Evolutionary conservation across 2,113 vertebrate genomes (phyloP).

Genomic region (Nerophis lumbriciformis): DNA sequence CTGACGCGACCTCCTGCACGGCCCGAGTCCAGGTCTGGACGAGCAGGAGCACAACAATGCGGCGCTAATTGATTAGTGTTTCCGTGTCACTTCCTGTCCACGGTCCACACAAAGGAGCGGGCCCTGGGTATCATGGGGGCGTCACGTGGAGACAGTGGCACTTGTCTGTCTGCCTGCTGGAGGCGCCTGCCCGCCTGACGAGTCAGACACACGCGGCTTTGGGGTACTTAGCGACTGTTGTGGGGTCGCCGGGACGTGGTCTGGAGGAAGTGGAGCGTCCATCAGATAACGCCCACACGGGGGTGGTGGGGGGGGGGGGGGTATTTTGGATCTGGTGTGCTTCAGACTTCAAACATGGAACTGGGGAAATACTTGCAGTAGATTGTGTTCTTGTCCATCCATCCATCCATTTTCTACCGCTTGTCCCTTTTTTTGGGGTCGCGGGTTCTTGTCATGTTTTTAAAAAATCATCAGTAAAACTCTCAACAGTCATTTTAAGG

Average conservation of each 20-base stretch:
- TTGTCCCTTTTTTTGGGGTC: too few relatives aligned
- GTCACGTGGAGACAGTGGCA: constrained; percentile 21
- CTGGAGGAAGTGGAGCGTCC: constrained; percentile 49
- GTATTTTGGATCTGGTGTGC: not conserved
- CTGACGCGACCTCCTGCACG: constrained; percentile 49
- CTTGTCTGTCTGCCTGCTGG: constrained; percentile 43
- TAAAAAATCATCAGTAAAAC: too few relatives aligned
- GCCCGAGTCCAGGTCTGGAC: constrained; percentile 43
- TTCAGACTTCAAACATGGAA: not conserved
- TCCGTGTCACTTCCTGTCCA: constrained; percentile 6
- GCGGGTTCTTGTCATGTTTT: too few relatives aligned
- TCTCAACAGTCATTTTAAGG: too few relatives aligned
- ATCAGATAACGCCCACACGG: constrained; percentile 47
- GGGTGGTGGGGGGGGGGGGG: constrained; percentile 20
- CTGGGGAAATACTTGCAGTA: too few relatives aligned
- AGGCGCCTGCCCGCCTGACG: constrained; percentile 56
- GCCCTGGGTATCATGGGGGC: not conserved
- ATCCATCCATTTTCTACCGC: too few relatives aligned
- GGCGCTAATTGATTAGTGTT: constrained; percentile 25
- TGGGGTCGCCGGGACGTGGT: constrained; percentile 59
- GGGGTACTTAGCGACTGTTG: constrained; percentile 54
- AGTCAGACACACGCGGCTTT: constrained; percentile 48
- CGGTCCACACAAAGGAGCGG: not conserved
- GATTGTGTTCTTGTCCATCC: too few relatives aligned
- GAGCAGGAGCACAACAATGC: constrained; percentile 19